Evolutionary conservation across 1,140 invertebrate species (phyloP).

Genomic region (Panagrolaimus sp.): DNA sequence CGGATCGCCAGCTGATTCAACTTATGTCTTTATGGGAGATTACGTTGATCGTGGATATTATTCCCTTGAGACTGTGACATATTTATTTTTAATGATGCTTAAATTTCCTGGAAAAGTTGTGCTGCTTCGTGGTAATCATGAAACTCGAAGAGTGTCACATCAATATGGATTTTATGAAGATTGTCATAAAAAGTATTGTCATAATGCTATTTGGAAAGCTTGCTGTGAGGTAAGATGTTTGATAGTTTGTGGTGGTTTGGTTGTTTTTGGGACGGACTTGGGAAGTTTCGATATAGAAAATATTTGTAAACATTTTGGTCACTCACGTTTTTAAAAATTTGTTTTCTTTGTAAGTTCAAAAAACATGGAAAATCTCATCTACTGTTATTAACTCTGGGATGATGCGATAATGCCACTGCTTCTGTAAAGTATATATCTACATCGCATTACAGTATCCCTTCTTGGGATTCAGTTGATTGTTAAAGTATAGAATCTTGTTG

Average conservation of each 20-base stretch:
- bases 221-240: constrained; percentile 51
- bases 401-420: no score
- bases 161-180: constrained; percentile 61
- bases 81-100: constrained; percentile 91
- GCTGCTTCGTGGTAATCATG: constrained; percentile 89
- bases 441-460: no score
- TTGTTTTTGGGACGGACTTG: constrained; percentile 3
- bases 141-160: constrained; percentile 77
- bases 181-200: constrained; percentile 57
- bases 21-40: constrained; percentile 62
- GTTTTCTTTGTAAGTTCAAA: no score
- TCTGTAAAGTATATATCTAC: no score
- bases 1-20: constrained; percentile 68
- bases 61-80: constrained; percentile 94
- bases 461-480: no score
- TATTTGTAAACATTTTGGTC: no score
- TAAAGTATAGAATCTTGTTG: no score
- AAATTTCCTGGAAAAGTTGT: constrained; percentile 97
- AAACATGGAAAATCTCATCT: no score
- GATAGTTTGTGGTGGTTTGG: constrained; percentile 11
- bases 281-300: no score
- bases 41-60: constrained; percentile 99
- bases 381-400: no score
- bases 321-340: no score
- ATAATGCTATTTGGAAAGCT: constrained; percentile 55